Conservation (phyloP, 2,113 vertebrate species). For the Ploceus nigricollis region DNA sequence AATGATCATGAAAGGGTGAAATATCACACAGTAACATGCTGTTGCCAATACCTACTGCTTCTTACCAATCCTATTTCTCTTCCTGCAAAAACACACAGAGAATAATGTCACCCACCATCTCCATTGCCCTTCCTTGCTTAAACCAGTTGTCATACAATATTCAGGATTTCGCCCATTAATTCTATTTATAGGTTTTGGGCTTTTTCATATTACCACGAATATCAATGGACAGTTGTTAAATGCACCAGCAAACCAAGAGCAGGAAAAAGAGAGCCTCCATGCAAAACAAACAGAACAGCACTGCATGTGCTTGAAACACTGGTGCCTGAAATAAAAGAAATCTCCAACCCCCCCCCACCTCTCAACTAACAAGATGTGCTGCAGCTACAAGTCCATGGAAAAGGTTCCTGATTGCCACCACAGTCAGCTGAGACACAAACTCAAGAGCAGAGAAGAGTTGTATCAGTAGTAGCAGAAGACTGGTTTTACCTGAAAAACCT, state of each 20-base stretch:
- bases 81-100: background rate
- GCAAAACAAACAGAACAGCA: background rate
- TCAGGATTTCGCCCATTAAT: background rate
- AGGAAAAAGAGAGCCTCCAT: background rate
- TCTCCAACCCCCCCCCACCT: background rate
- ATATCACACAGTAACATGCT: background rate
- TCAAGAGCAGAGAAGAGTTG: background rate
- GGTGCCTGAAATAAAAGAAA: background rate
- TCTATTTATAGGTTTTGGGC: background rate
- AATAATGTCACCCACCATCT: background rate
- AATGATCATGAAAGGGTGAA: background rate
- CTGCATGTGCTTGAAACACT: accelerated
- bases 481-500: slow-evolving; percentile 53
- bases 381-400: background rate
- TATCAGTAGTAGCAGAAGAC: background rate
- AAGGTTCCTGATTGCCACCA: background rate
- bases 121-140: background rate
- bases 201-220: background rate
- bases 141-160: background rate
- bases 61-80: background rate
- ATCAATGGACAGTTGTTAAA: background rate
- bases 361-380: background rate
- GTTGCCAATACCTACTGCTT: background rate
- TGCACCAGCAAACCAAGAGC: background rate
- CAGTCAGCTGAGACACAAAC: background rate